phyloP scores from a whole-genome alignment of 2,113 vertebrate genomes.

The Pontoporia blainvillei region DNA sequence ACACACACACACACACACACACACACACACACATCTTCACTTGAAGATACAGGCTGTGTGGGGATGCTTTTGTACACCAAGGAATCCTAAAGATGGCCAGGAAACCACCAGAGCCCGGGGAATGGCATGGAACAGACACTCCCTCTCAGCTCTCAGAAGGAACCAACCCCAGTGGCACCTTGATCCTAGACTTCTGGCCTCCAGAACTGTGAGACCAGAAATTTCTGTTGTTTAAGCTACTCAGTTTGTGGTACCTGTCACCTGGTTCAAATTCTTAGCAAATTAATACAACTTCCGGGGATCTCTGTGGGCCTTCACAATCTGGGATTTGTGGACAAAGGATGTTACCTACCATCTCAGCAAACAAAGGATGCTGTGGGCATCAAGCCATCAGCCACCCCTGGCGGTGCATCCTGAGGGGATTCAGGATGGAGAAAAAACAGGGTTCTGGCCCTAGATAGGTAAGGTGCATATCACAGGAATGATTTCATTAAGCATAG shows the following conservation, averaged over 20 bases:
- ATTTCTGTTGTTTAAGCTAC: not conserved
- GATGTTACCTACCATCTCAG: not conserved
- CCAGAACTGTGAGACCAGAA: not conserved
- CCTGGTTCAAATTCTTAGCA: not conserved
- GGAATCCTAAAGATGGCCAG: not conserved
- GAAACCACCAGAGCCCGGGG: not conserved
- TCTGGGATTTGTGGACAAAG: not conserved
- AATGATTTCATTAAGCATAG: not conserved
- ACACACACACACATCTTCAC: not conserved
- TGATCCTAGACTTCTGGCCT: not conserved
- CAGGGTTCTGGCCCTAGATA: not conserved
- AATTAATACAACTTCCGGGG: not conserved
- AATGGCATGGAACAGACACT: not conserved
- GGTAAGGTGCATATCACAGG: not conserved
- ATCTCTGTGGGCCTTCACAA: fast-evolving
- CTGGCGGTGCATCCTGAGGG: not conserved
- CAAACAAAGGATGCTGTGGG: not conserved
- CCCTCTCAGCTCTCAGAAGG: not conserved
- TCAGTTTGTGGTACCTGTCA: not conserved
- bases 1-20: not conserved
- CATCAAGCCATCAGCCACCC: not conserved
- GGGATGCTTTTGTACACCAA: not conserved
- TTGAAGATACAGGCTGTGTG: not conserved
- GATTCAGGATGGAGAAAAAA: not conserved
- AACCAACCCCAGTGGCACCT: fast-evolving